phyloP scores from a whole-genome alignment of 2,797 vertebrate species.

The Dendrocincla fuliginosa region DNA sequence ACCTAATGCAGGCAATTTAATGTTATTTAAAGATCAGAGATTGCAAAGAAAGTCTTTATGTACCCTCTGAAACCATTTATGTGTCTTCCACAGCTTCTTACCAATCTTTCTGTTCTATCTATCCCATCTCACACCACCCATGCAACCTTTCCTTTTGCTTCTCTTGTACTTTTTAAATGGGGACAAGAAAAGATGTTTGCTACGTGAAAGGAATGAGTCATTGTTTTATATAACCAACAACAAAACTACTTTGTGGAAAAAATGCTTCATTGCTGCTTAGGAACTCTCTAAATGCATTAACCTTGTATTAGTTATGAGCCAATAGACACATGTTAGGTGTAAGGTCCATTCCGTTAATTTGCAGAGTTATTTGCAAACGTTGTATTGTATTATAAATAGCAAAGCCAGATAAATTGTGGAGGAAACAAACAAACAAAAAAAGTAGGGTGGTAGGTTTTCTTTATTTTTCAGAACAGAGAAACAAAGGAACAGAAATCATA shows the following conservation, averaged over 20 bases:
- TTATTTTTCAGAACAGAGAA: neutral
- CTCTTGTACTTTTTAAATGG: neutral
- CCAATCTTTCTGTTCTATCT: neutral
- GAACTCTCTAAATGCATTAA: neutral
- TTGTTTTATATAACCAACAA: neutral
- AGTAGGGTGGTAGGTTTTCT: accelerated
- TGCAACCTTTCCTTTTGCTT: neutral
- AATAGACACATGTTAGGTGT: neutral
- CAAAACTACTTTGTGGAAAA: neutral
- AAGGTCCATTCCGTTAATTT: neutral
- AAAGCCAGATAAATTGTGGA: neutral
- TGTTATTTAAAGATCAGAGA: slow-evolving; percentile 27
- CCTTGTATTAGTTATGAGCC: neutral
- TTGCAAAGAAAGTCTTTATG: neutral
- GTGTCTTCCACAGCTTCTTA: neutral
- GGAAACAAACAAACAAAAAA: neutral
- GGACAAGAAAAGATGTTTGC: neutral
- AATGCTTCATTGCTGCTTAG: accelerated
- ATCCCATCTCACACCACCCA: neutral
- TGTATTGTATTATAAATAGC: neutral
- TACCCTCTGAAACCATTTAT: neutral
- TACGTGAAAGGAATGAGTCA: neutral
- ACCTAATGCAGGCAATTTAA: slow-evolving; percentile 28
- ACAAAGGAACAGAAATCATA: neutral
- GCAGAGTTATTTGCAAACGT: neutral